phyloP scores from a whole-genome alignment of 1,140 invertebrate species.

The Drosophila micromelanica region DNA sequence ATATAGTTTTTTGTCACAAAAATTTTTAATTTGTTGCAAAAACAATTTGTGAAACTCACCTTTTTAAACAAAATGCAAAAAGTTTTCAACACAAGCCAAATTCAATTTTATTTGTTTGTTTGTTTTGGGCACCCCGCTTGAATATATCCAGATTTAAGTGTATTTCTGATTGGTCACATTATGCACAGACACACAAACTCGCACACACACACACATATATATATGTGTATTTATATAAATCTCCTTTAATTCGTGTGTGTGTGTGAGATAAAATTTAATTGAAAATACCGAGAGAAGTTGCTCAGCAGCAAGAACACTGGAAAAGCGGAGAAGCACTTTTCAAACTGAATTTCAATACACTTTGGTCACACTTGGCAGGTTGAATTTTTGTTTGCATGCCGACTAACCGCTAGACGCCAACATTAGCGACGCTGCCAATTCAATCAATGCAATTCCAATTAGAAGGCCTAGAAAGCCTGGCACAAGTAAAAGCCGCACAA shows the following conservation, averaged over 20 bases:
- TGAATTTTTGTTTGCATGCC: conserved; percentile 19
- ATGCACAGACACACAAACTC: conserved; percentile 9
- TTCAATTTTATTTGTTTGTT: conserved; percentile 1
- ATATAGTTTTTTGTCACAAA: no score
- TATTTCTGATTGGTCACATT: conserved; percentile 24
- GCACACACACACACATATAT: not conserved
- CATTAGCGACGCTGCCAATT: conserved; percentile 12
- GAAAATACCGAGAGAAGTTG: conserved; percentile 43
- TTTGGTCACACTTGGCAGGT: conserved; percentile 51
- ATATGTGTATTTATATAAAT: conserved; percentile 5
- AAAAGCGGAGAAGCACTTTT: conserved; percentile 20
- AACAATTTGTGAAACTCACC: conserved; percentile 15
- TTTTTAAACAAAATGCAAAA: conserved; percentile 8
- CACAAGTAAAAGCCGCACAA: not conserved
- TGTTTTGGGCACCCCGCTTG: conserved; percentile 1
- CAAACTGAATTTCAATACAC: conserved; percentile 38
- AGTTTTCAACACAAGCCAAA: conserved; percentile 5
- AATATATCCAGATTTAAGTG: conserved; percentile 56
- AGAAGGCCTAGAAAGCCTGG: conserved; percentile 6
- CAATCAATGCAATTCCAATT: conserved; percentile 41
- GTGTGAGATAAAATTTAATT: conserved; percentile 57
- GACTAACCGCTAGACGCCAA: conserved; percentile 4
- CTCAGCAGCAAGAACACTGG: conserved; percentile 6
- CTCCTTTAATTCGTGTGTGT: conserved; percentile 16
- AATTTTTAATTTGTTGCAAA: no score